Evolutionary conservation across 2,797 vertebrate genomes (phyloP).

Genomic region (Hippopotamyrus pictus): DNA sequence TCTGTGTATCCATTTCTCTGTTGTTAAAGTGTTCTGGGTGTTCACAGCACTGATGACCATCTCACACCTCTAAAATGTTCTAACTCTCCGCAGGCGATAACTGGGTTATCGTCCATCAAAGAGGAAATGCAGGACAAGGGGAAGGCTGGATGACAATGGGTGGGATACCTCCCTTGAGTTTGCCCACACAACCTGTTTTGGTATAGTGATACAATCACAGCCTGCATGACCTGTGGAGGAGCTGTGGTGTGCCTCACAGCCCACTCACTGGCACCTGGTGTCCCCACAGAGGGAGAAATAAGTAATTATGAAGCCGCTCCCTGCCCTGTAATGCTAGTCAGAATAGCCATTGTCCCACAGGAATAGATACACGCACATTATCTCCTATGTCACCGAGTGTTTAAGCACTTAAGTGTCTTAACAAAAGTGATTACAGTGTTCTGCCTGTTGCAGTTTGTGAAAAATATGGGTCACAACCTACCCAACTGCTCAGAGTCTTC

Average conservation of each 20-base stretch:
- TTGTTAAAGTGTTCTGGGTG: neutral
- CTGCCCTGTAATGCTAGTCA: constrained; percentile 46
- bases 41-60: neutral
- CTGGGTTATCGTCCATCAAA: neutral
- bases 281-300: constrained; percentile 41
- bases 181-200: neutral
- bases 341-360: constrained; percentile 63
- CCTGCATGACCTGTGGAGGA: constrained; percentile 44
- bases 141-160: neutral
- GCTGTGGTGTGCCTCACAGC: constrained; percentile 43
- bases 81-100: neutral
- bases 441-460: constrained; percentile 21
- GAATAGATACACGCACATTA: constrained; percentile 50
- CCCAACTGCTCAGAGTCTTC: constrained; percentile 36
- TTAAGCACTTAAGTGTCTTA: constrained; percentile 44
- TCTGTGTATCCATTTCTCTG: neutral
- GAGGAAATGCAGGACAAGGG: neutral
- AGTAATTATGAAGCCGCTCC: constrained; percentile 65
- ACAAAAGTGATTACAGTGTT: constrained; percentile 30
- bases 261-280: constrained; percentile 56
- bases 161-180: neutral
- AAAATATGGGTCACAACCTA: neutral
- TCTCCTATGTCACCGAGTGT: constrained; percentile 51
- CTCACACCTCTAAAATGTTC: neutral
- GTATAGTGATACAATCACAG: constrained; percentile 47